Conservation (phyloP, 2,797 vertebrate species). For the Dermochelys coriacea region DNA sequence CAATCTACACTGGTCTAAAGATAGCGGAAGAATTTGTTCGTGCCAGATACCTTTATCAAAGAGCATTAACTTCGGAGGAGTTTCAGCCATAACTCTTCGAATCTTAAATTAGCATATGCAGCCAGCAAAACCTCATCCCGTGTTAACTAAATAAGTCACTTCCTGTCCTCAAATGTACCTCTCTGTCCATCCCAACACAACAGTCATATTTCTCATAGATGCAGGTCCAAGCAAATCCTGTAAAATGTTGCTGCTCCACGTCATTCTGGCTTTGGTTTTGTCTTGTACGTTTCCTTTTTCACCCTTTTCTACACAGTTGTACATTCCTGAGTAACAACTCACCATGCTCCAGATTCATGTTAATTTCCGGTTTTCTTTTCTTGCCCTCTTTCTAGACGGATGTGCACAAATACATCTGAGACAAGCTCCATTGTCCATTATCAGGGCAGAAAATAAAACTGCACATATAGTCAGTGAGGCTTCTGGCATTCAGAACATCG, state of each 20-base stretch:
- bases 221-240: not conserved
- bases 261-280: slow-evolving; percentile 4
- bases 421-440: rapidly evolving
- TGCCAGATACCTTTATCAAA: no score
- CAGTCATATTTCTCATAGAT: not conserved
- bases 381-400: not conserved
- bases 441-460: rapidly evolving
- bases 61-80: no score
- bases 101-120: not conserved
- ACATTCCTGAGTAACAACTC: rapidly evolving
- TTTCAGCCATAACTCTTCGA: not conserved
- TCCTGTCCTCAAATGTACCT: not conserved
- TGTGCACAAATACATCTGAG: not conserved
- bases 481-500: rapidly evolving
- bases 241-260: not conserved
- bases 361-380: not conserved
- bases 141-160: not conserved
- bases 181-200: not conserved
- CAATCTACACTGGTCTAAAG: no score
- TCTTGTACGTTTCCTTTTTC: not conserved
- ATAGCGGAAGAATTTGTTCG: no score
- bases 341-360: rapidly evolving
- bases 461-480: no score
- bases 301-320: not conserved
- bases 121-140: not conserved